These are phyloP conservation scores for Poeciliopsis turneri DNA, from an alignment of 2,797 vertebrate genomes.

Conservation along the genomic window DNA sequence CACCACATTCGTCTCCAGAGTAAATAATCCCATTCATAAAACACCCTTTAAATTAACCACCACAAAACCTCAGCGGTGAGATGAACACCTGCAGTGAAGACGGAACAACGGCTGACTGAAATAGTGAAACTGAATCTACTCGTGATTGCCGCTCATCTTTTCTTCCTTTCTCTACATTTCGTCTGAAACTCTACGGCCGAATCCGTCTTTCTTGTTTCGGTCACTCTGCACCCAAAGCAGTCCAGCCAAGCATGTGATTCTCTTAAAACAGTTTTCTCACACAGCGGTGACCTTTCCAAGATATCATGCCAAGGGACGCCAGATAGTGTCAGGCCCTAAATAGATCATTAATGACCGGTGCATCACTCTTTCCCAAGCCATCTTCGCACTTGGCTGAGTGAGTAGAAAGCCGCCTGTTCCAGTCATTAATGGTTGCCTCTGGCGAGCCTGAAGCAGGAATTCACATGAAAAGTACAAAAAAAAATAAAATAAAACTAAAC, in stretches of 20 bases:
- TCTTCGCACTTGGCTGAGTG: constrained; percentile 61
- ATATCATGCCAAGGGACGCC: constrained; percentile 48
- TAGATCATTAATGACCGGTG: constrained; percentile 58
- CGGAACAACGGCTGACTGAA: constrained; percentile 19
- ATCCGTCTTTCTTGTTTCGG: constrained; percentile 13
- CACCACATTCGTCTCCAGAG: constrained; percentile 10
- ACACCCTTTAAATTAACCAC: constrained; percentile 26
- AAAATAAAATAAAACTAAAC: background rate
- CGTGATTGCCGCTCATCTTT: background rate
- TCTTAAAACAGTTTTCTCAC: constrained; percentile 70
- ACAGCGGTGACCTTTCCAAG: constrained; percentile 51
- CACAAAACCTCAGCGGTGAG: constrained; percentile 15
- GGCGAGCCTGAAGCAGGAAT: constrained; percentile 37
- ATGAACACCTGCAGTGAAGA: constrained; percentile 16
- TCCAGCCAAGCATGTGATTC: constrained; percentile 57
- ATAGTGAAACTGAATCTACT: background rate
- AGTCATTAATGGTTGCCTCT: constrained; percentile 44
- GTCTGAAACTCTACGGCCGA: constrained; percentile 12
- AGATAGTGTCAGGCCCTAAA: constrained; percentile 48
- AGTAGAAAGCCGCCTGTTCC: constrained; percentile 56
- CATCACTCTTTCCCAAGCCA: constrained; percentile 31
- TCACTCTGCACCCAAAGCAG: constrained; percentile 24
- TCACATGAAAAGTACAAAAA: constrained; percentile 33
- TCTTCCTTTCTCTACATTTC: constrained; percentile 3
- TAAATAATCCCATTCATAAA: constrained; percentile 16